Percentiles rank a stretch among this genome's conserved stretches.
These are phyloP conservation scores for Elgaria multicarinata DNA, from an alignment of 2,113 vertebrate species.

Conservation along the genomic window DNA sequence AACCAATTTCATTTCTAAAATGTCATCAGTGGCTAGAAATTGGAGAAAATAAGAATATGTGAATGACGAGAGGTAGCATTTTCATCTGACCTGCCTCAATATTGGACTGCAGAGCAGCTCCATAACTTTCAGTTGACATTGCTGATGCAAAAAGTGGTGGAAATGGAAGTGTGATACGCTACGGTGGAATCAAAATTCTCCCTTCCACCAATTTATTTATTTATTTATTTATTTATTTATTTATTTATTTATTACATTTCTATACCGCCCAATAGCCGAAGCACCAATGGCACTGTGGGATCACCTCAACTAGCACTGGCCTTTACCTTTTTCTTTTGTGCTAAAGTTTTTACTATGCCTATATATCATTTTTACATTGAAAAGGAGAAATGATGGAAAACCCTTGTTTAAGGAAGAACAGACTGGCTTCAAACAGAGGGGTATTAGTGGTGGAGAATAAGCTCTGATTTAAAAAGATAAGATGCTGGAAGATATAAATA, in stretches of 20 bases:
- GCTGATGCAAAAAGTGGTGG: not conserved
- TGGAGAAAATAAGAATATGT: slow-evolving; percentile 30
- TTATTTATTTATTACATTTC: too few species aligned
- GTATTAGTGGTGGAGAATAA: not conserved
- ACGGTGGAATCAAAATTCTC: not conserved
- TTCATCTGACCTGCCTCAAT: slow-evolving; percentile 50
- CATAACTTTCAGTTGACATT: rapidly evolving
- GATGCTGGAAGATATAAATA: not conserved
- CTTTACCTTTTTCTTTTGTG: not conserved
- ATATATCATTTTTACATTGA: not conserved
- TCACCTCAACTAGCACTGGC: not conserved
- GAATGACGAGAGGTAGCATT: slow-evolving; percentile 52
- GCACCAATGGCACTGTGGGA: not conserved
- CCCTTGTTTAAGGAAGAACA: not conserved
- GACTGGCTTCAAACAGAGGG: not conserved
- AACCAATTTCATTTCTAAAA: slow-evolving; percentile 9
- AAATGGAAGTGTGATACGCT: not conserved
- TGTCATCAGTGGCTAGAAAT: slow-evolving; percentile 53
- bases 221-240: too few species aligned
- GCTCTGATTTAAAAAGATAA: not conserved
- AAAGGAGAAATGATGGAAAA: not conserved
- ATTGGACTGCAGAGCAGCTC: not conserved
- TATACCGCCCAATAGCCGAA: too few species aligned
- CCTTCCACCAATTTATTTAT: too few species aligned
- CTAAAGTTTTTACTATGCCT: not conserved